Evolutionary conservation across 1,140 invertebrate species (phyloP).

Genomic region (Cotesia glomerata): DNA sequence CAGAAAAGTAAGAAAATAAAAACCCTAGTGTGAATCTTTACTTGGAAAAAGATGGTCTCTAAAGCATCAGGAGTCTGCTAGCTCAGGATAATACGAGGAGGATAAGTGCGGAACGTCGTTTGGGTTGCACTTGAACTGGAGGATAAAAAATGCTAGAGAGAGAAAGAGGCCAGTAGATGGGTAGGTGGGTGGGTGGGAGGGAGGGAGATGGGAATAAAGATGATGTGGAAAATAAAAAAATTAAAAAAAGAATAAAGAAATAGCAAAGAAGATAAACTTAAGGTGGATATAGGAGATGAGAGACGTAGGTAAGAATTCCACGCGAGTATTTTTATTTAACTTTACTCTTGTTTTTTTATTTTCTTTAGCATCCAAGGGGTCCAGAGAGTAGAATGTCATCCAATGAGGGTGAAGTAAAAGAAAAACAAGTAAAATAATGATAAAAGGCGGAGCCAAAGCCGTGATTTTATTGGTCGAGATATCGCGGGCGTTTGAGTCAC

Average conservation of each 20-base stretch:
- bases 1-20: not conserved
- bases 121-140: conserved; percentile 17
- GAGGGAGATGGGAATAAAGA: not conserved
- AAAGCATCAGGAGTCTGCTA: conserved; percentile 15
- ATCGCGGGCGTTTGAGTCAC: conserved; percentile 62
- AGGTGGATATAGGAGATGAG: conserved; percentile 36
- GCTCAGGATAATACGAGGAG: conserved; percentile 24
- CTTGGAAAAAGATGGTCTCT: conserved; percentile 19
- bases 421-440: conserved; percentile 66
- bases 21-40: not conserved
- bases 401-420: conserved; percentile 63
- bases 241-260: not conserved
- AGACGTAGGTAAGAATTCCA: conserved; percentile 27
- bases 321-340: conserved; percentile 20
- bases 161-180: not conserved
- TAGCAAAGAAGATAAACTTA: conserved; percentile 1
- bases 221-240: not conserved
- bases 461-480: conserved; percentile 65
- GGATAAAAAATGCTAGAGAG: not conserved
- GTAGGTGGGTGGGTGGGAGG: not conserved
- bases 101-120: conserved; percentile 30
- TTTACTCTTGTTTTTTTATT: conserved; percentile 26
- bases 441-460: conserved; percentile 63
- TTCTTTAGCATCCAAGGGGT: conserved; percentile 38
- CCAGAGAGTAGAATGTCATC: conserved; percentile 55